A percentile compares a stretch with the other conserved stretches of the same genome.
phyloP scores from a whole-genome alignment of 2,888 invertebrate species.

The Lagria hirta region DNA sequence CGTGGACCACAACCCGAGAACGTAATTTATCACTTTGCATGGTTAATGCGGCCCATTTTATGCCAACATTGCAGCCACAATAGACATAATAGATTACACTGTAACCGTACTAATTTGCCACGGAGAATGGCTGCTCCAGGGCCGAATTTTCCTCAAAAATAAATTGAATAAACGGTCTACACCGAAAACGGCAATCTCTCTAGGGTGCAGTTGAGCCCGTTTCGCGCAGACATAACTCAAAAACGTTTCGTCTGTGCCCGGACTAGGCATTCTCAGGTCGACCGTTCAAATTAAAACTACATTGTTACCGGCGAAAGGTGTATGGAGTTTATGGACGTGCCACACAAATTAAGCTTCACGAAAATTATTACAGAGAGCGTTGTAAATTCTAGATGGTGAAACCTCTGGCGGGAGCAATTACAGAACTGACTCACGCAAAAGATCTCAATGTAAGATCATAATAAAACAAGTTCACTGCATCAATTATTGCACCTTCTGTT shows the following conservation, averaged over 20 bases:
- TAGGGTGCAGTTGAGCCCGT: constrained; percentile 17
- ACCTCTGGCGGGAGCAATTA: no score
- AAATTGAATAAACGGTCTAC: constrained; percentile 37
- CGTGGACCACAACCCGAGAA: constrained; percentile 30
- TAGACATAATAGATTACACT: constrained; percentile 41
- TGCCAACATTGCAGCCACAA: constrained; percentile 37
- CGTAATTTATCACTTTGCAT: constrained; percentile 41
- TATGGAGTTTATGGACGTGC: no score
- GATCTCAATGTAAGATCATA: no score
- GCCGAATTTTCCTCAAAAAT: constrained; percentile 36
- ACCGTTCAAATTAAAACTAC: constrained; percentile 8
- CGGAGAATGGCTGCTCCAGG: constrained; percentile 13
- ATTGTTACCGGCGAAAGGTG: no score
- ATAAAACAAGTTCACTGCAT: no score
- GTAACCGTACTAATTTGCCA: constrained; percentile 40
- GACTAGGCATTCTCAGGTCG: constrained; percentile 6
- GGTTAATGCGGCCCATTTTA: constrained; percentile 41
- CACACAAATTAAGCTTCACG: no score
- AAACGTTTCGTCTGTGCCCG: constrained; percentile 6
- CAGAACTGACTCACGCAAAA: no score
- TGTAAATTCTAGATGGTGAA: no score
- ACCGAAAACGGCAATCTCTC: constrained; percentile 19
- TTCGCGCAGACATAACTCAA: constrained; percentile 21
- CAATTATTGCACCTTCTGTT: no score
- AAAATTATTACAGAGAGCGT: no score